phyloP scores from a whole-genome alignment of 2,797 vertebrate genomes.

The Lophotriccus pileatus region DNA sequence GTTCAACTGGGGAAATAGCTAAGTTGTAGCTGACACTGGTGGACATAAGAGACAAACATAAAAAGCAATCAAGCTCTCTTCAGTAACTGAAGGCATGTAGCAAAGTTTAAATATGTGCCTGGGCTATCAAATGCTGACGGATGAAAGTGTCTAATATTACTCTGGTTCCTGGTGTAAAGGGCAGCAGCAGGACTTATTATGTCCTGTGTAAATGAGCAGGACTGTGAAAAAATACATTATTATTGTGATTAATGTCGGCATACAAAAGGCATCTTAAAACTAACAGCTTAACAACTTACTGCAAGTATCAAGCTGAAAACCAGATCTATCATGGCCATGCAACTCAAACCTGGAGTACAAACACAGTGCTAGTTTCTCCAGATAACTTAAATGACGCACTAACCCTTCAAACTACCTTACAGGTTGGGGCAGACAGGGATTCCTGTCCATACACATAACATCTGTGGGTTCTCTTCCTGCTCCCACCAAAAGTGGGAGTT shows the following conservation, averaged over 20 bases:
- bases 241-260: neutral
- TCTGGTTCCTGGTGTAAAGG: neutral
- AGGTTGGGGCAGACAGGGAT: neutral
- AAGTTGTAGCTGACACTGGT: neutral
- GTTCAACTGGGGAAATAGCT: neutral
- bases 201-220: neutral
- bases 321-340: rapidly evolving
- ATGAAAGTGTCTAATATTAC: neutral
- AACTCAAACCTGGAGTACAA: neutral
- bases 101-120: neutral
- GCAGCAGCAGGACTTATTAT: neutral
- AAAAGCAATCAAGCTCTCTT: neutral
- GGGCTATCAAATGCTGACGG: neutral
- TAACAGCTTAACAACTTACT: neutral
- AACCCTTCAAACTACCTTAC: neutral
- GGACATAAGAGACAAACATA: neutral
- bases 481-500: neutral
- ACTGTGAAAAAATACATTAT: neutral
- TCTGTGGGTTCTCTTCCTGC: neutral
- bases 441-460: neutral
- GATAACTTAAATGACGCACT: neutral
- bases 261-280: neutral
- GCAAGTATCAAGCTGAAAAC: neutral
- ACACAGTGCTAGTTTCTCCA: neutral
- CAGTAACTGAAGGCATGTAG: neutral